Conservation (phyloP, 2,797 vertebrate genomes). For the Crypturellus tataupa region DNA sequence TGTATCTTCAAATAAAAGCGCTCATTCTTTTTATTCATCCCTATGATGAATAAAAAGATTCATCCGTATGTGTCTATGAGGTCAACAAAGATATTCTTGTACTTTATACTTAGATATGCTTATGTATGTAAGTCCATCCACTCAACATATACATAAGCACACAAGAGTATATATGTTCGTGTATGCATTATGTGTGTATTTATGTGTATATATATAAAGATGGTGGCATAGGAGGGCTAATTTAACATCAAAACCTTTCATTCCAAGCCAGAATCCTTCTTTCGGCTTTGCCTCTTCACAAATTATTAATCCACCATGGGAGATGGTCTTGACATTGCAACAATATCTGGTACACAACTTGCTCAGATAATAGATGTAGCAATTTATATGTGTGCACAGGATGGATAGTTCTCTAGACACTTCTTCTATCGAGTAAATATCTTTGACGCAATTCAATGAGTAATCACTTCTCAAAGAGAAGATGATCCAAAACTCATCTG, state of each 20-base stretch:
- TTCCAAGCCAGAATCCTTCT: not conserved
- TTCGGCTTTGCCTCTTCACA: not conserved
- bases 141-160: not conserved
- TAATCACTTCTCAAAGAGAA: not conserved
- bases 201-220: not conserved
- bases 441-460: not conserved
- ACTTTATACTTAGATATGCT: no score
- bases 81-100: not conserved
- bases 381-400: not conserved
- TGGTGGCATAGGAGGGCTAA: not conserved
- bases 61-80: not conserved
- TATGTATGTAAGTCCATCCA: not conserved
- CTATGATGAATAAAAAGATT: no score
- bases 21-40: not conserved
- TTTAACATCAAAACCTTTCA: not conserved
- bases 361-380: not conserved
- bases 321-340: not conserved
- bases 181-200: no score
- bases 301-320: not conserved
- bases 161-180: no score
- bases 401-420: not conserved
- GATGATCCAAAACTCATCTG: not conserved
- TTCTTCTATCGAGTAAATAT: not conserved
- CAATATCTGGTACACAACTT: not conserved
- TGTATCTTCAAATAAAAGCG: accelerated